Percentiles rank a stretch among this genome's conserved stretches.
These are phyloP conservation scores for Tragulus kanchil DNA, from an alignment of 2,113 vertebrate species.

Conservation along the genomic window DNA sequence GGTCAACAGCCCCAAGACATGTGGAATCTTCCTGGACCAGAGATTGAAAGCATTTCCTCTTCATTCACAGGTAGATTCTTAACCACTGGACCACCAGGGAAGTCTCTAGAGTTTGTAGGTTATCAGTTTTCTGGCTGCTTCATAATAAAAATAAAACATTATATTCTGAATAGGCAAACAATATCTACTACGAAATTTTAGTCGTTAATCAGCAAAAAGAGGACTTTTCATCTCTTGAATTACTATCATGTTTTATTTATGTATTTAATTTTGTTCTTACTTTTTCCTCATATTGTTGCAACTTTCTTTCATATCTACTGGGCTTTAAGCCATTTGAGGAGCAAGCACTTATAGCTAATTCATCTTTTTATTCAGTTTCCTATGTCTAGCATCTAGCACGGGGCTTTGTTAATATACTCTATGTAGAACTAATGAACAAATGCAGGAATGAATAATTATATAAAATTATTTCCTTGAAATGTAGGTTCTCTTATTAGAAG, in stretches of 20 bases:
- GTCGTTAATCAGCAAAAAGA: background rate
- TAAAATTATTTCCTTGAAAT: conserved; percentile 26
- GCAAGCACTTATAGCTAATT: background rate
- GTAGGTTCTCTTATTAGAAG: background rate
- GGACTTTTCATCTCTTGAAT: background rate
- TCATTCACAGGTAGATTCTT: too few relatives aligned
- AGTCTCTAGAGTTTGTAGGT: background rate
- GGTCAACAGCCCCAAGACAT: too few relatives aligned
- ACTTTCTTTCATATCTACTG: background rate
- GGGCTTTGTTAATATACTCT: background rate
- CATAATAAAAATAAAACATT: background rate
- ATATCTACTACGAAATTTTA: background rate
- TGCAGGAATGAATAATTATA: background rate
- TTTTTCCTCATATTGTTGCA: background rate
- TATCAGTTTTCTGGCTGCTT: background rate
- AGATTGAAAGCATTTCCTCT: too few relatives aligned
- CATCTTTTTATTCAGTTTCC: background rate
- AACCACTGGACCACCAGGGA: too few relatives aligned
- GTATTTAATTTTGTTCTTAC: background rate
- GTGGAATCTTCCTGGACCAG: too few relatives aligned
- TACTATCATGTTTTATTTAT: background rate
- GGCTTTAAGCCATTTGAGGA: background rate
- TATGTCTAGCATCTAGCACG: background rate
- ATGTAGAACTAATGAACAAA: background rate
- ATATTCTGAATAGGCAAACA: background rate